Evolutionary conservation across 2,888 invertebrate species (phyloP), one percentile per base, ranked within the genome.

Genomic region (Perithous albicinctus): DNA sequence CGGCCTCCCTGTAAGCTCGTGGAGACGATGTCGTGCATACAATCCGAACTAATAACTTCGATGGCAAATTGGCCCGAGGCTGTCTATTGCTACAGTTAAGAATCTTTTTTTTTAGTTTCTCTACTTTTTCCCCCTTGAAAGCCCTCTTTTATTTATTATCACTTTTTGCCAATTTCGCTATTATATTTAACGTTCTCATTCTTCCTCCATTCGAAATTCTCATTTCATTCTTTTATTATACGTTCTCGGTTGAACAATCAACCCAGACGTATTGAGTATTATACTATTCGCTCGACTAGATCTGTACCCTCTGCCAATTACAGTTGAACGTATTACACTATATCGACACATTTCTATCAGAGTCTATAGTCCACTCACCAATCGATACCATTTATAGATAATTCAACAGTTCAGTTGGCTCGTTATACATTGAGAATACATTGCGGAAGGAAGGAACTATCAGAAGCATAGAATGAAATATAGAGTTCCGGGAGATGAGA

Each of bases 11-110:
- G 12, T 23, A 56, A 78, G 69, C 38, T 75, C 48, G 23, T 51
- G 67, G 41, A 59, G 72, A 75, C 77, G 70, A 43, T 80, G 63
- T 83, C 80, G 73, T 59, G 83, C 78, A 85, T 77, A 75, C 77
- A 73, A 80, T 75, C 43, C 41, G 43, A 70, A 75, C 77, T 82
- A 75, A 85, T 77, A 81, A 83, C 80, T 78, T 82, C 69, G 64
- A 82, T 80, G 74, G 61, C 69, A 80, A 84, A 76, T 82, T 83
- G 48, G 81, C 85, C 80, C 48, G 46, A 54, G 80, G 83, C 83
- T 78, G 74, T 46, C 79, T 73, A 54, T 77, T 72, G 18, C 54
- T 77, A 56, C 26, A 26, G 35, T 56, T 26, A n/a, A 46, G 1
- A 10, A 43, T 61, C 61, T 29, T 74, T 76, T 63, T 67, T n/a